Percentiles rank a stretch among this genome's conserved stretches.
Conservation (phyloP, 2,797 vertebrate genomes). For the Enteromius mattozi region DNA sequence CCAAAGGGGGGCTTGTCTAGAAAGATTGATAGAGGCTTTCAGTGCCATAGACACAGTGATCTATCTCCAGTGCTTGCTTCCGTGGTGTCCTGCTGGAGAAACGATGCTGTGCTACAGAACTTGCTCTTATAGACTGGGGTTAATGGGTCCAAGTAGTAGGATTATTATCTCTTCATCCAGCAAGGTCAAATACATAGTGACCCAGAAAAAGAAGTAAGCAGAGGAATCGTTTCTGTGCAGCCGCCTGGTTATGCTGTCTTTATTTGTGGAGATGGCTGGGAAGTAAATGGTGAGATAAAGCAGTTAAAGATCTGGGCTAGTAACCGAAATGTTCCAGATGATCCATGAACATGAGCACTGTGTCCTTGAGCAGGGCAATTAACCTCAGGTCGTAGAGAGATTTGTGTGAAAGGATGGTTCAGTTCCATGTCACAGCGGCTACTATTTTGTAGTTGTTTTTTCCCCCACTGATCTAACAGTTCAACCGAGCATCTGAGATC, state of each 20-base stretch:
- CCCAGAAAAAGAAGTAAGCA: background rate
- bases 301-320: background rate
- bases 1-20: slow-evolving; percentile 10
- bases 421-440: background rate
- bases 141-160: background rate
- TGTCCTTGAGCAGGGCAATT: slow-evolving; percentile 22
- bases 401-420: background rate
- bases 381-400: background rate
- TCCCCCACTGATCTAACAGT: background rate
- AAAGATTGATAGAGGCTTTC: slow-evolving; percentile 13
- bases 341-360: slow-evolving; percentile 2
- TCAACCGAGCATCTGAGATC: background rate
- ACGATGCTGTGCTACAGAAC: background rate
- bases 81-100: slow-evolving; percentile 7
- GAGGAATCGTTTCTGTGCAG: background rate
- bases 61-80: slow-evolving; percentile 3
- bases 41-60: slow-evolving; percentile 17
- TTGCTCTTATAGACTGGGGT: slow-evolving; percentile 25
- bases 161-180: slow-evolving; percentile 14
- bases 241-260: background rate
- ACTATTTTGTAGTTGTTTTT: background rate
- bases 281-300: background rate
- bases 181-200: background rate
- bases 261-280: background rate
- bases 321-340: background rate